These are phyloP conservation scores for Acleris cristana DNA, from an alignment of 2,888 invertebrate species.

Conservation along the genomic window DNA sequence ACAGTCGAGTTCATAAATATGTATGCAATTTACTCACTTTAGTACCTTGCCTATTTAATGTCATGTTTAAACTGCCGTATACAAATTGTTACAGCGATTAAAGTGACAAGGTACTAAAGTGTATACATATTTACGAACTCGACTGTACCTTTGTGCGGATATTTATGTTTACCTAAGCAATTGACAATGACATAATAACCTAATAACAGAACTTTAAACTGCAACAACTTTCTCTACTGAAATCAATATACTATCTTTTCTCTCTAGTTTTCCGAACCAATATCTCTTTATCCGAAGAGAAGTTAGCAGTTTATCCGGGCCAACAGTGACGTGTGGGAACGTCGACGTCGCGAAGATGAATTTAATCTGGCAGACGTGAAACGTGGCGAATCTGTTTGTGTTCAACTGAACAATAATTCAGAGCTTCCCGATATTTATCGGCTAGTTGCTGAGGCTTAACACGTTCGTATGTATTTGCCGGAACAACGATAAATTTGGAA, in stretches of 20 bases:
- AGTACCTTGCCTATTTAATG: too few relatives aligned
- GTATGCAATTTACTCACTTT: too few relatives aligned
- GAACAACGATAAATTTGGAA: slow-evolving; percentile 59
- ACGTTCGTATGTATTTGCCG: slow-evolving; percentile 58
- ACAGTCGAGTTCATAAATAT: too few relatives aligned
- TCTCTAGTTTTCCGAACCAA: neutral
- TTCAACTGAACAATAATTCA: slow-evolving; percentile 65
- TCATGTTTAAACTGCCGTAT: too few relatives aligned
- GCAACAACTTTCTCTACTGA: too few relatives aligned
- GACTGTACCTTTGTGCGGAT: too few relatives aligned
- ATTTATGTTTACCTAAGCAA: too few relatives aligned
- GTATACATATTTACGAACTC: too few relatives aligned
- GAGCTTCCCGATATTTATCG: slow-evolving; percentile 68
- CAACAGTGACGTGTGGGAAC: slow-evolving; percentile 7
- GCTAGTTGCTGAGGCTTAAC: slow-evolving; percentile 65
- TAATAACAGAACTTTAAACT: too few relatives aligned
- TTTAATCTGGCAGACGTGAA: slow-evolving; percentile 43
- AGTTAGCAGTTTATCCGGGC: slow-evolving; percentile 6
- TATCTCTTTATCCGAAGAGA: neutral
- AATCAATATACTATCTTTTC: neutral
- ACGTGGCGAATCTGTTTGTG: slow-evolving; percentile 56
- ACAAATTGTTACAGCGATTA: too few relatives aligned
- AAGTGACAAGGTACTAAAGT: too few relatives aligned
- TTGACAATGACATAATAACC: too few relatives aligned
- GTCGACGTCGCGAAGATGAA: slow-evolving; percentile 16